Percentiles rank a stretch among this genome's conserved stretches.
phyloP scores from a whole-genome alignment of 2,113 vertebrate species.

The Aldabrachelys gigantea region DNA sequence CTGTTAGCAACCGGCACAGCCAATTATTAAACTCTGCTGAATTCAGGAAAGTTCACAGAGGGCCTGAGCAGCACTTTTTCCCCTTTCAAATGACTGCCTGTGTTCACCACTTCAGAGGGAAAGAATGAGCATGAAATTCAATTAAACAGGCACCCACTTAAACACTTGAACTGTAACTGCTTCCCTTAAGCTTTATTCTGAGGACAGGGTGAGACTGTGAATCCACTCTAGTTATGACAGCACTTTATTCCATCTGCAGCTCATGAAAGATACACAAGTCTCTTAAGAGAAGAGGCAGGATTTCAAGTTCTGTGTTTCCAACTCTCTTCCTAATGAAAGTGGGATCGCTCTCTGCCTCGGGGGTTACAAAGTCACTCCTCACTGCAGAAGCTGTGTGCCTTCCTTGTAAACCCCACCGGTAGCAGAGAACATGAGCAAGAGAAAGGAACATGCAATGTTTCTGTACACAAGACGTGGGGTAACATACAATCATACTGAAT shows the following conservation, averaged over 20 bases:
- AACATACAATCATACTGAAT: not conserved
- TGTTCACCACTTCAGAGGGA: conserved; percentile 95
- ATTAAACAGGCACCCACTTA: conserved; percentile 86
- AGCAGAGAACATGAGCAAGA: not conserved
- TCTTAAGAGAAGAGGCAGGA: conserved; percentile 56
- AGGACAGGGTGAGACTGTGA: conserved; percentile 69
- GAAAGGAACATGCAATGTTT: not conserved
- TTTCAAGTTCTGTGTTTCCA: conserved; percentile 35
- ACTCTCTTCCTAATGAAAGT: not conserved
- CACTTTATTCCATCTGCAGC: conserved; percentile 71
- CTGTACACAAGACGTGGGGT: not conserved
- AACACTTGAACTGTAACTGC: conserved; percentile 84
- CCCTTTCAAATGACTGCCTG: conserved; percentile 93
- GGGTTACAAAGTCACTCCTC: not conserved
- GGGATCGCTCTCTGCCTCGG: not conserved
- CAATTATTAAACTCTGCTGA: not conserved
- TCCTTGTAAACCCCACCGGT: not conserved
- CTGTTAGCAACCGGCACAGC: not conserved
- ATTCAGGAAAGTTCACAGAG: conserved; percentile 77
- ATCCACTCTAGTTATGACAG: conserved; percentile 66
- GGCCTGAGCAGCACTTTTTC: conserved; percentile 78
- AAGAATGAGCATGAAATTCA: conserved; percentile 93
- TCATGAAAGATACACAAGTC: conserved; percentile 57
- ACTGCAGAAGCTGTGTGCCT: not conserved
- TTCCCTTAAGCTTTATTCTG: conserved; percentile 87